Conservation (phyloP, 2,888 invertebrate species). For the Lumbricus terrestris region DNA sequence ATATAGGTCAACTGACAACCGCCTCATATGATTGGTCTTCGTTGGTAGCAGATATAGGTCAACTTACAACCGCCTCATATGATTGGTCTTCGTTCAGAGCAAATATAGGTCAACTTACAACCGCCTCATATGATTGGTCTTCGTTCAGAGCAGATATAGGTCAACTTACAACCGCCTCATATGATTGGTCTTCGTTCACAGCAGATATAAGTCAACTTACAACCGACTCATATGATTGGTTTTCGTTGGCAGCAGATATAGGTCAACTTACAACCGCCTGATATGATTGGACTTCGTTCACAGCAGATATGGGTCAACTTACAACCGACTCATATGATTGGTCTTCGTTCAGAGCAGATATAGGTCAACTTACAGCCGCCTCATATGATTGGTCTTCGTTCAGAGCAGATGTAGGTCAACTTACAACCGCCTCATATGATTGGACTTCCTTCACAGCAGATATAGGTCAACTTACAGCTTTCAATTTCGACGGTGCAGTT, state of each 20-base stretch:
- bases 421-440: too few species aligned
- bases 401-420: conserved; percentile 57
- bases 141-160: neutral
- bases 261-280: conserved; percentile 83
- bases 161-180: conserved; percentile 90
- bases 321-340: conserved; percentile 75
- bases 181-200: too few species aligned
- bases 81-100: neutral
- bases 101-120: conserved; percentile 72
- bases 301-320: conserved; percentile 62
- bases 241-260: neutral
- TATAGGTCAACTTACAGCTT: conserved; percentile 79
- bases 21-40: too few species aligned
- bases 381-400: too few species aligned
- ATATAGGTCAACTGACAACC: conserved; percentile 75
- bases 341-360: neutral
- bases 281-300: too few species aligned
- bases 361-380: conserved; percentile 79
- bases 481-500: conserved; percentile 99
- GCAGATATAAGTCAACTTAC: too few species aligned
- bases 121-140: conserved; percentile 59
- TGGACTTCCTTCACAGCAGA: neutral
- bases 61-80: conserved; percentile 87
- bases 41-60: neutral
- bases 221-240: too few species aligned